Evolutionary conservation across 2,113 vertebrate genomes (phyloP).

Genomic region (Xiphophorus maculatus): DNA sequence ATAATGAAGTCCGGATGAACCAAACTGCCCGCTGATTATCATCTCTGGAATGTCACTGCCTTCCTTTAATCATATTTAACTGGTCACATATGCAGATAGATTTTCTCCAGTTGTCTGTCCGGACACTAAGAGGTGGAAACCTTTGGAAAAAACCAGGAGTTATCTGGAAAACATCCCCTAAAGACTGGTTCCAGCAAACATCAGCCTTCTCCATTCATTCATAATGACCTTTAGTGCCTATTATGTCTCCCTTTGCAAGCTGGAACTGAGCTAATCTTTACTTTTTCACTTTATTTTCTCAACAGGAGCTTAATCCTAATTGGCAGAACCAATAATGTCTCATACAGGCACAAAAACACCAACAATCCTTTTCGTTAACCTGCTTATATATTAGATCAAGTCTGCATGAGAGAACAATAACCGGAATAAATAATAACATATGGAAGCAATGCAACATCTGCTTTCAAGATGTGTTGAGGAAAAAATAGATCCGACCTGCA

Average conservation of each 20-base stretch:
- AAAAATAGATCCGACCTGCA: neutral
- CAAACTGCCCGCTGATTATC: neutral
- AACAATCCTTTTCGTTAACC: conserved; percentile 45
- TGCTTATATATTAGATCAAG: conserved; percentile 32
- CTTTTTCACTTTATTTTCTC: neutral
- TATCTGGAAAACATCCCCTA: conserved; percentile 14
- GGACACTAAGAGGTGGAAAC: conserved; percentile 27
- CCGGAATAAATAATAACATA: neutral
- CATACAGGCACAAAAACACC: conserved; percentile 41
- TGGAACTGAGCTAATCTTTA: neutral
- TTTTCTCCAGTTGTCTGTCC: conserved; percentile 47
- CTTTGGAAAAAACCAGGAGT: conserved; percentile 27
- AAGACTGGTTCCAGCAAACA: neutral
- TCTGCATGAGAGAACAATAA: conserved; percentile 16
- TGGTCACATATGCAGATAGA: conserved; percentile 47
- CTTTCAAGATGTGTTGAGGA: neutral
- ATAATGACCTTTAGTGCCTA: neutral
- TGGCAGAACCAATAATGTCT: conserved; percentile 53
- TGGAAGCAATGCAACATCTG: conserved; percentile 13
- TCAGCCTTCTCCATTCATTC: neutral
- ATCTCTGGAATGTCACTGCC: neutral
- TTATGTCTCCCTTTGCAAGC: neutral
- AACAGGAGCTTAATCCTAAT: neutral
- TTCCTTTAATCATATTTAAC: neutral
- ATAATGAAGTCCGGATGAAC: neutral